Base-by-base conservation (phyloP, 2,113 vertebrate species). In the Sebastes schlegelii region DNA sequence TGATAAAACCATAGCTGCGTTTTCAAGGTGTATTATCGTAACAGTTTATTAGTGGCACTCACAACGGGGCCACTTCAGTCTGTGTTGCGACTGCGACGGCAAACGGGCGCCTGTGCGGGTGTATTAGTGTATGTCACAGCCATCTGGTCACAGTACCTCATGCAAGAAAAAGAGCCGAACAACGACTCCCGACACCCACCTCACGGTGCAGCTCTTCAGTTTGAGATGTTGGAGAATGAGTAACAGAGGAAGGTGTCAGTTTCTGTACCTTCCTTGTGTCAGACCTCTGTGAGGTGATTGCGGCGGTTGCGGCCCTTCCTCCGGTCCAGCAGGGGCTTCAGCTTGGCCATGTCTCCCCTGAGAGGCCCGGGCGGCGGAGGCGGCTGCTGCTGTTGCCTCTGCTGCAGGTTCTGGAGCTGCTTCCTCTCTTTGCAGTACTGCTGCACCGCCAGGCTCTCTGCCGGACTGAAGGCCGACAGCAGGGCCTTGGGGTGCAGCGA, bases 401-500 rank as follows among this genome's bases (percentile, higher is more conserved):
- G 88, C 79, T 91, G 92, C 4, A 84, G 95, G 93, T 42, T 93
- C 43, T 95, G 95, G 46, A 96, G 94, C 92, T 97, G 97, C 82
- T 96, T 95, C 51, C 96, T 97, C 91, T 99, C 97, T 81, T 99
- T 98, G 93, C 98, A 99, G 92, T 97, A 99, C 68, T 98, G 97
- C 65, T 97, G 97, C 19, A 99, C 97, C 71, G 98, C 97, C 82
- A 97, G 92, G 89, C 95, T 97, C 90, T 99, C 97, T 0, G 97
- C 94, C 2, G 98, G 96, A 87, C 96, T 98, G 93, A 98, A 97
- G 14, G 95, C 94, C 5, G 95, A 95, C 87, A 97, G 89, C 60
- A 98, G 94, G 86, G 94, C 96, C 94, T 98, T 99, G 0, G 97
- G 97, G 89, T 97, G 96, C 64, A 97, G 78, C 0, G 96, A 95